Percentiles rank a stretch among this genome's conserved stretches.
These are phyloP conservation scores for Doris montereyensis DNA, from an alignment of 2,888 invertebrate species.

Conservation along the genomic window DNA sequence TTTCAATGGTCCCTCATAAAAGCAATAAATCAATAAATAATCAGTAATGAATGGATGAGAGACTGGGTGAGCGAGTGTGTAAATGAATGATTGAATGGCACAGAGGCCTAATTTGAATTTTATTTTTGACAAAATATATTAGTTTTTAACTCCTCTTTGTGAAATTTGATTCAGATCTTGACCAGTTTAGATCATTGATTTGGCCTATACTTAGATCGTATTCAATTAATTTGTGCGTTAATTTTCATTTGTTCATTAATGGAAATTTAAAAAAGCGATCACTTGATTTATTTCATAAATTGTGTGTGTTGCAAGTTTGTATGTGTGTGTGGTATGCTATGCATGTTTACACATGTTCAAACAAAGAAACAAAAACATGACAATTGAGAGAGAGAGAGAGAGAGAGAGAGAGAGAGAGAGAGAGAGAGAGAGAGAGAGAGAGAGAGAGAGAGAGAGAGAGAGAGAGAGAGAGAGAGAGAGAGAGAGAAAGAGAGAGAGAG, in stretches of 20 bases:
- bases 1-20: not conserved
- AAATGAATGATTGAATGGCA: not conserved
- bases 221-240: not conserved
- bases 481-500: not conserved
- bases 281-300: not conserved
- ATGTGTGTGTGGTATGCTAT: not conserved
- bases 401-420: not conserved
- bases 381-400: not conserved
- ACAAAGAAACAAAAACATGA: not conserved
- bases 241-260: not conserved
- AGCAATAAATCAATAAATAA: not conserved
- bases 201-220: too few relatives aligned
- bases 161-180: not conserved
- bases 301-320: not conserved
- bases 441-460: not conserved
- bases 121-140: not conserved
- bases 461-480: not conserved
- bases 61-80: not conserved
- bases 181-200: not conserved
- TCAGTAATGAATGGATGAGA: not conserved
- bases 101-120: not conserved
- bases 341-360: too few relatives aligned
- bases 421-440: not conserved
- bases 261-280: not conserved
- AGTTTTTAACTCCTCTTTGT: not conserved